Conservation (phyloP, 1,140 invertebrate genomes). For the Anoplophora glabripennis region DNA sequence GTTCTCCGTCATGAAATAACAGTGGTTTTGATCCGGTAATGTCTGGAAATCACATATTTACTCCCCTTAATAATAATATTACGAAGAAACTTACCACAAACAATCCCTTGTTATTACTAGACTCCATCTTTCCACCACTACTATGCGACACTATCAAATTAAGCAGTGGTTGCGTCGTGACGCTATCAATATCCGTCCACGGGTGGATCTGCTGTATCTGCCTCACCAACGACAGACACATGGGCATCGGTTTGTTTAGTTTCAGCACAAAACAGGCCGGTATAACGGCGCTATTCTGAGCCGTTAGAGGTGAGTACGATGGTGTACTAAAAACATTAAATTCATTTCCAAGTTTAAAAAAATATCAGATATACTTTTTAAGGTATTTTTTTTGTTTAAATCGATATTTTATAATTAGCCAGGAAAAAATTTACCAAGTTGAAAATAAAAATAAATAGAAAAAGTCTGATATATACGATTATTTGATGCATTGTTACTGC, state of each 20-base stretch:
- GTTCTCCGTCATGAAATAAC: constrained; percentile 87
- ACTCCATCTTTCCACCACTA: constrained; percentile 66
- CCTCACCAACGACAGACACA: constrained; percentile 72
- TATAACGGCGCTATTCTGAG: constrained; percentile 81
- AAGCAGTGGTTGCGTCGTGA: constrained; percentile 64
- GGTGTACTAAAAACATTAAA: constrained; percentile 58
- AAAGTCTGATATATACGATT: no score
- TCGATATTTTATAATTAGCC: no score
- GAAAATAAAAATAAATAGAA: no score
- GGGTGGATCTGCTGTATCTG: constrained; percentile 68
- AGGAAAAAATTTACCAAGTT: no score
- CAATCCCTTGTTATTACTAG: constrained; percentile 68
- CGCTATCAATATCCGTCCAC: constrained; percentile 66
- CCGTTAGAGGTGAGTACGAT: constrained; percentile 72
- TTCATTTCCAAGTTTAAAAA: no score
- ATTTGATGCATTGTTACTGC: no score
- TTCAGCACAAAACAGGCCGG: constrained; percentile 89
- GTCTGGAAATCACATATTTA: constrained; percentile 58
- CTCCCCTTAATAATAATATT: constrained; percentile 2
- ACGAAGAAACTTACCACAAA: constrained; percentile 66
- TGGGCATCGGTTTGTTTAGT: constrained; percentile 81
- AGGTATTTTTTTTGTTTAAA: no score
- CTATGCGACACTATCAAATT: constrained; percentile 72
- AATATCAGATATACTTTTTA: no score
- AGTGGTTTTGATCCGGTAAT: constrained; percentile 88